These are phyloP conservation scores for Lasioglossum baleicum DNA, from an alignment of 1,140 invertebrate genomes.

Conservation along the genomic window DNA sequence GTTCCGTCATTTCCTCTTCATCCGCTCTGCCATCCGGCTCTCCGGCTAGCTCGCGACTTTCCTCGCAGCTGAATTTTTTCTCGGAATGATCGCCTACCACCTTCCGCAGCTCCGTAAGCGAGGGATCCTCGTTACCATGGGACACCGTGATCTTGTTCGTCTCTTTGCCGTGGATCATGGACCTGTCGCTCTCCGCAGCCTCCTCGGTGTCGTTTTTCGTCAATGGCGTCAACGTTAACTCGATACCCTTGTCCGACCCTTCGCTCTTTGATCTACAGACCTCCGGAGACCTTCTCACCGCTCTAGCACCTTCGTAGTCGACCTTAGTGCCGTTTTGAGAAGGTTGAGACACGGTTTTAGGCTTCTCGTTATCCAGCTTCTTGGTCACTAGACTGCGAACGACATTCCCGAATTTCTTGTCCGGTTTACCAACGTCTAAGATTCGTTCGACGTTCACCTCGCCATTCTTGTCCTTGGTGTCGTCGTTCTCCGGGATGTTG, in stretches of 20 bases:
- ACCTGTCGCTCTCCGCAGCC: conserved; percentile 54
- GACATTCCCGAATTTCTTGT: conserved; percentile 66
- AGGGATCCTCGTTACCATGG: neutral
- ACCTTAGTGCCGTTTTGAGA: conserved; percentile 6
- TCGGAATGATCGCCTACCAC: conserved; percentile 65
- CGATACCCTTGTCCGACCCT: conserved; percentile 57
- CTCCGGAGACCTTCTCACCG: neutral
- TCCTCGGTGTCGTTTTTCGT: conserved; percentile 60
- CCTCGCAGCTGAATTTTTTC: conserved; percentile 80
- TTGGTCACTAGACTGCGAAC: conserved; percentile 69
- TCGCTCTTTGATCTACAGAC: conserved; percentile 21
- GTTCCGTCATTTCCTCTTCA: conserved; percentile 84
- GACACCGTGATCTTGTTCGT: conserved; percentile 39
- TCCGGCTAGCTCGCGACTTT: conserved; percentile 87
- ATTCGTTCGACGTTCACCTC: conserved; percentile 12
- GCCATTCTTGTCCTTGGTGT: conserved; percentile 21
- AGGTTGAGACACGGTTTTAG: conserved; percentile 59
- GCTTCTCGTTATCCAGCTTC: conserved; percentile 73
- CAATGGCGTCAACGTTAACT: conserved; percentile 57
- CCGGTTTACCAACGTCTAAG: conserved; percentile 13
- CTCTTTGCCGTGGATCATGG: conserved; percentile 46
- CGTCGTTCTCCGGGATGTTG: conserved; percentile 8
- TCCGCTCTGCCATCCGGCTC: conserved; percentile 90
- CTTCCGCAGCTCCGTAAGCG: conserved; percentile 42
- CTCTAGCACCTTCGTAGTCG: conserved; percentile 18